phyloP scores from a whole-genome alignment of 2,797 vertebrate genomes.

The Chloroceryle inda region DNA sequence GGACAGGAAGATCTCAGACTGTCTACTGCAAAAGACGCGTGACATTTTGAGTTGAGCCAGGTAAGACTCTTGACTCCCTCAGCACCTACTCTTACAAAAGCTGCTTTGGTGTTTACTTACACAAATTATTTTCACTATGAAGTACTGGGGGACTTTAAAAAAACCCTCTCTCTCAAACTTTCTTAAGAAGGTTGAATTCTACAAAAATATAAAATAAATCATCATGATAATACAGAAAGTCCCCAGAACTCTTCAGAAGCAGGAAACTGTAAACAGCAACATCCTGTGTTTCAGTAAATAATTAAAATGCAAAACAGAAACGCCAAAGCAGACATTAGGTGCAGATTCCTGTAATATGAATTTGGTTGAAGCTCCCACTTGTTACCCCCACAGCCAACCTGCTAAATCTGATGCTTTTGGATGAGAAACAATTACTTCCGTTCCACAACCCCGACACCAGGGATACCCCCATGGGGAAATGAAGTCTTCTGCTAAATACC shows the following conservation, averaged over 20 bases:
- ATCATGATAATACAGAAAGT: constrained; percentile 6
- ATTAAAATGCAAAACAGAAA: constrained; percentile 64
- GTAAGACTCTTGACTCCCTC: neutral
- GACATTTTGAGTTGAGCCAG: constrained; percentile 23
- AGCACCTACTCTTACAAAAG: neutral
- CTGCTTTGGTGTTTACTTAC: neutral
- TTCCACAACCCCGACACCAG: neutral
- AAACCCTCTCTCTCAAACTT: neutral
- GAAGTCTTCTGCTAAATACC: neutral
- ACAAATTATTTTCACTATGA: neutral
- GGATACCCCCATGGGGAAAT: neutral
- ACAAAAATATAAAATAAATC: constrained; percentile 9
- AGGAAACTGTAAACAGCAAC: constrained; percentile 56
- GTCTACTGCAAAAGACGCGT: neutral
- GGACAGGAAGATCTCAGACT: neutral
- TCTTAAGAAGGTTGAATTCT: neutral
- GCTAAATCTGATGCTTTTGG: neutral
- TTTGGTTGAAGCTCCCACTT: neutral
- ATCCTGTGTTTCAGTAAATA: constrained; percentile 68
- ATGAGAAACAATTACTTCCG: neutral
- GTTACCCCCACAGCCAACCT: neutral
- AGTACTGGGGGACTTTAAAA: neutral
- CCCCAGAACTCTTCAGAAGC: constrained; percentile 36
- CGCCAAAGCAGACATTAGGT: constrained; percentile 17
- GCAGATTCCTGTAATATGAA: neutral